Percentiles rank a stretch among this genome's conserved stretches.
Evolutionary conservation across 2,797 vertebrate species (phyloP).

Genomic region (Agapornis canus): DNA sequence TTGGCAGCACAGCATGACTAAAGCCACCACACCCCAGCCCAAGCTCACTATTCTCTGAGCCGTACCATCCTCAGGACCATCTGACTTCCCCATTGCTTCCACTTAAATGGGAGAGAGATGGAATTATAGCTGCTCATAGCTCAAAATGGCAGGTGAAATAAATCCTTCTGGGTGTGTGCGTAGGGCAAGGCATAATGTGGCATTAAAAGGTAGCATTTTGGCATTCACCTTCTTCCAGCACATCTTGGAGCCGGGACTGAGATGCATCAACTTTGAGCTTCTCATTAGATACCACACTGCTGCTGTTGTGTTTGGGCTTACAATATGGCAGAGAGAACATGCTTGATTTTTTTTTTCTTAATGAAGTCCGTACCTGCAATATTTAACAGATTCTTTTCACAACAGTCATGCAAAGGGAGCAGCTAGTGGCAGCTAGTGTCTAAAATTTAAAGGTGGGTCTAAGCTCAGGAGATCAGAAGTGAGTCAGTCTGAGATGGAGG

Average conservation of each 20-base stretch:
- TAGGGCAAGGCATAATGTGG: not conserved
- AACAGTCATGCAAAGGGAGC: conserved; percentile 19
- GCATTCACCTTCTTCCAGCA: not conserved
- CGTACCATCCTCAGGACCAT: not conserved
- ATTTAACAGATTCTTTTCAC: conserved; percentile 26
- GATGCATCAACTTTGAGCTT: not conserved
- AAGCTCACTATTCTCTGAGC: not conserved
- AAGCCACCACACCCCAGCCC: not conserved
- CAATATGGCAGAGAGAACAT: not conserved
- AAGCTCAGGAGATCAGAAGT: not conserved
- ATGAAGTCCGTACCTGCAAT: conserved; percentile 38
- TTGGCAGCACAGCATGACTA: not conserved
- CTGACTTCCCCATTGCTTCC: not conserved
- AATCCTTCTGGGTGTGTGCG: not conserved
- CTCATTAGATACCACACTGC: not conserved
- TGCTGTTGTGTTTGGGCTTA: not conserved
- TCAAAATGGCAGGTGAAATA: not conserved
- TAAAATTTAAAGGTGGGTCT: not conserved
- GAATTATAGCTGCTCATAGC: not conserved
- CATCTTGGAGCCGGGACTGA: not conserved
- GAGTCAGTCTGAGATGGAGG: not conserved
- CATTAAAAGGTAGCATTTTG: not conserved
- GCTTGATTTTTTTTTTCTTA: conserved; percentile 17
- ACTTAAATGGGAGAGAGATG: not conserved
- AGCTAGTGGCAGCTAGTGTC: not conserved